Evolutionary conservation across 2,888 invertebrate species (phyloP), one percentile per base, ranked within the genome.

Genomic region (Hesperia comma): DNA sequence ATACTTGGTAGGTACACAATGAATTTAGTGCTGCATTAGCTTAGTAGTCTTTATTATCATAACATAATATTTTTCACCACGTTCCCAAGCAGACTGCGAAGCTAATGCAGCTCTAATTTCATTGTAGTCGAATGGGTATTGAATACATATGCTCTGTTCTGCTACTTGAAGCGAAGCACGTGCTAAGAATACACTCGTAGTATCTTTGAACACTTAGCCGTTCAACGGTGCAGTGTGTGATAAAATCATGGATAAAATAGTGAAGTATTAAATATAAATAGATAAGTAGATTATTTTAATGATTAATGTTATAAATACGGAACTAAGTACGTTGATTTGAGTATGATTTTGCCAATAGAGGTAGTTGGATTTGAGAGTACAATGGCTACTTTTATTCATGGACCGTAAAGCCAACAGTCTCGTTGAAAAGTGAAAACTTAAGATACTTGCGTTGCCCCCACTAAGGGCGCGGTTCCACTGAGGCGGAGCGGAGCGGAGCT

Each of bases 61-160:
- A 49, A 49, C 49, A 2, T 12, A 49, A 49, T 49, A 19, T 49
- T 49, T 19, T 10, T 49, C 12, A 37, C 12, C 12, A 37, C 12
- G 37, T 37, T 12, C 37, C 37, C 2, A 37, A 19, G 49, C 12
- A 49, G 49, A 49, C 49, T 49, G 10, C 10, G 49, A 12, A 49
- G 19, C 32, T 60, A 60, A 60, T 60, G 58, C 26, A 43, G n/a
- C 26, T 26, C 58, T 60, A 60, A 60, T 46, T 60, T 43, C 32
- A 60, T 60, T 60, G 57, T 57, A 46, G n/a, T 46, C 58, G 32
- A 46, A n/a, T 46, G 43, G 26, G 46, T 46, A 43, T 60, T 46
- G 58, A 60, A 60, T 60, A 32, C 58, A 32, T 60, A 57, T 14
- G 26, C 32, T 46, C 46, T 60, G 46, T 37, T 55, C n/a, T 54